phyloP scores from a whole-genome alignment of 2,888 invertebrate genomes.

The Drosophila pegasa region DNA sequence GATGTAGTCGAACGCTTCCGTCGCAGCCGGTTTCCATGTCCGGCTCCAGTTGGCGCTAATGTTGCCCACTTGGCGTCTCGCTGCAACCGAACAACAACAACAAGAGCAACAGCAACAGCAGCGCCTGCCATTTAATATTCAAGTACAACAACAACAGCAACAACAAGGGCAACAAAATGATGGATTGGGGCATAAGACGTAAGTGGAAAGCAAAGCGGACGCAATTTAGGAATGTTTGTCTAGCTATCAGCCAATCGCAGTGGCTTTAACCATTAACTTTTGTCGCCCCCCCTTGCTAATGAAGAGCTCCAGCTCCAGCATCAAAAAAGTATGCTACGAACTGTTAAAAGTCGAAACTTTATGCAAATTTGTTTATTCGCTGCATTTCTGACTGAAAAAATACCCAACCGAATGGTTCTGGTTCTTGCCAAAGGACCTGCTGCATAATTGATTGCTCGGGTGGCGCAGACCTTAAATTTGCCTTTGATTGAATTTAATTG shows the following conservation, averaged over 20 bases:
- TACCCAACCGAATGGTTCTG: slow-evolving; percentile 13
- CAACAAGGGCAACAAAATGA: slow-evolving; percentile 85
- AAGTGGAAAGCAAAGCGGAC: slow-evolving; percentile 84
- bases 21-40: slow-evolving; percentile 32
- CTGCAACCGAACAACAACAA: slow-evolving; percentile 13
- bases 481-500: slow-evolving; percentile 12
- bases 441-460: slow-evolving; percentile 39
- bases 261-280: background rate
- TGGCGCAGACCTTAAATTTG: background rate
- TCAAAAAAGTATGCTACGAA: slow-evolving; percentile 41
- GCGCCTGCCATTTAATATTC: slow-evolving; percentile 25
- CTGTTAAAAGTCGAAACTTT: slow-evolving; percentile 22
- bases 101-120: slow-evolving; percentile 10
- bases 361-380: slow-evolving; percentile 9
- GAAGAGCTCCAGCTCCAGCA: slow-evolving; percentile 17
- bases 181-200: slow-evolving; percentile 91
- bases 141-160: slow-evolving; percentile 12
- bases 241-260: slow-evolving; percentile 17
- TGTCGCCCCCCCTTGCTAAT: slow-evolving; percentile 12
- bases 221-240: slow-evolving; percentile 14
- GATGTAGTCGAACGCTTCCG: slow-evolving; percentile 10
- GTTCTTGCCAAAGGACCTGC: background rate
- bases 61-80: slow-evolving; percentile 42
- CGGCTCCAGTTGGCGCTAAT: slow-evolving; percentile 46
- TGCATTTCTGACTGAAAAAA: slow-evolving; percentile 27